Conservation (phyloP, 2,888 invertebrate genomes). For the Chalcis sispes region DNA sequence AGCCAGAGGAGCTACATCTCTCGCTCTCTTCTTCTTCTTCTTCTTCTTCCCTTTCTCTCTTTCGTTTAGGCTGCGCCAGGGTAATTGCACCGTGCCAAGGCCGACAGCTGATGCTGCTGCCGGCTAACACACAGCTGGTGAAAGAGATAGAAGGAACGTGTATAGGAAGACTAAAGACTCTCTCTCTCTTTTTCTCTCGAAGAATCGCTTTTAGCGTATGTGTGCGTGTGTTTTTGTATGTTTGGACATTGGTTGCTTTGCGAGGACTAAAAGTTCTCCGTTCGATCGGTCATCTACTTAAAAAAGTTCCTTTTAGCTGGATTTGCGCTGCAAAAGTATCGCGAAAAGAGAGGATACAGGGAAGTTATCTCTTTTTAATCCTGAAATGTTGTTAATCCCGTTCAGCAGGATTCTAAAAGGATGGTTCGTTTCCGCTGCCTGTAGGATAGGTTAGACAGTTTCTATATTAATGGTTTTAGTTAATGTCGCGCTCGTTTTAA, state of each 20-base stretch:
- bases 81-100: constrained; percentile 76
- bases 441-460: no score
- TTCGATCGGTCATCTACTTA: constrained; percentile 5
- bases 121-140: constrained; percentile 57
- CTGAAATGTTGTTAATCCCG: no score
- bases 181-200: not conserved
- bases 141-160: not conserved
- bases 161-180: not conserved
- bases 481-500: no score
- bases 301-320: not conserved
- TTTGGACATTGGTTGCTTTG: not conserved
- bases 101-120: constrained; percentile 75
- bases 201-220: no score
- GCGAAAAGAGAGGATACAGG: no score
- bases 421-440: no score
- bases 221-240: not conserved
- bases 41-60: constrained; percentile 54
- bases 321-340: no score
- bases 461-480: no score
- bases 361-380: no score
- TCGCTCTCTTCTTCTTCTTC: constrained; percentile 22
- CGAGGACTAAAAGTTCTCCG: not conserved
- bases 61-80: constrained; percentile 67
- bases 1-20: constrained; percentile 6
- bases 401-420: no score